Conservation (phyloP, 2,888 invertebrate genomes). For the Rhagonycha fulva region DNA sequence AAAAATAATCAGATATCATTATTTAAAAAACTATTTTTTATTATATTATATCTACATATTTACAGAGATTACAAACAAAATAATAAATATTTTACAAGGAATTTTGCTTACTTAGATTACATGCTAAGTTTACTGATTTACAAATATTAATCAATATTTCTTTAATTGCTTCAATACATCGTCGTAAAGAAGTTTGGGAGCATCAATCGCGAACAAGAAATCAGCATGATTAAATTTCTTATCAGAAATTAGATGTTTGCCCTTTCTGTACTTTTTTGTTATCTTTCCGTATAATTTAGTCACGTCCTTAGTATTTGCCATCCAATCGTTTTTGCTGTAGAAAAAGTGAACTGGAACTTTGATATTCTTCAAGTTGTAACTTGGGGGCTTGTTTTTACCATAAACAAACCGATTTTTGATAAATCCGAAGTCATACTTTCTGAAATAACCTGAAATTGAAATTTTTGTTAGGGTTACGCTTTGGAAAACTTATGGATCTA, state of each 20-base stretch:
- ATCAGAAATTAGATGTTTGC: constrained; percentile 58
- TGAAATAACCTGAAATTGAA: constrained; percentile 12
- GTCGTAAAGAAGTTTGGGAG: neutral
- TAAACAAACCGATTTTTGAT: constrained; percentile 35
- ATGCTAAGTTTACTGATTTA: neutral
- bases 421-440: constrained; percentile 21
- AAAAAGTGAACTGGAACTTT: constrained; percentile 52
- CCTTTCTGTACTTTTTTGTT: constrained; percentile 29
- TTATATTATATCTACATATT: too few relatives aligned
- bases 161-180: neutral
- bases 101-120: too few relatives aligned
- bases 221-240: constrained; percentile 65
- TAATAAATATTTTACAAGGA: too few relatives aligned
- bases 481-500: neutral
- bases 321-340: constrained; percentile 55
- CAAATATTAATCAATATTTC: neutral
- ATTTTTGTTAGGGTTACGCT: fast-evolving
- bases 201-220: constrained; percentile 65
- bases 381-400: constrained; percentile 45
- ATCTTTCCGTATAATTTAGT: neutral
- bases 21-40: too few relatives aligned
- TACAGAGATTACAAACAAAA: too few relatives aligned
- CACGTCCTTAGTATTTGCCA: constrained; percentile 47
- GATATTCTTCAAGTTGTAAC: constrained; percentile 50
- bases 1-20: too few relatives aligned